Conservation (phyloP, 1,140 invertebrate species). For the Mylabris phalerata region DNA sequence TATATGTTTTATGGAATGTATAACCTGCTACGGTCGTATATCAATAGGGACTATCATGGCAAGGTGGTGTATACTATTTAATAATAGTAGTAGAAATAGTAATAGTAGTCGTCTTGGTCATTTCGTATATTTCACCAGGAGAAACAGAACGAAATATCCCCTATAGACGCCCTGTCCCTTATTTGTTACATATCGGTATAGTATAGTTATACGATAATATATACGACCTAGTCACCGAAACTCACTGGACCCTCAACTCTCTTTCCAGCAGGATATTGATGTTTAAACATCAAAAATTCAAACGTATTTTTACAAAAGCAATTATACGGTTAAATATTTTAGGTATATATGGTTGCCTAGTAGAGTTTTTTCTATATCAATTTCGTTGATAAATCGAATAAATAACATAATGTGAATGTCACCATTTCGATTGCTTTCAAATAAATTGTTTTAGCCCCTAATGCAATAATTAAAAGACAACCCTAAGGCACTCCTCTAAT, state of each 20-base stretch:
- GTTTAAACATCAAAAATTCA: not conserved
- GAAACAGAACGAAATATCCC: constrained; percentile 15
- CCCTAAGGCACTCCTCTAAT: constrained; percentile 5
- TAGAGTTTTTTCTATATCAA: not conserved
- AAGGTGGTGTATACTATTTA: constrained; percentile 25
- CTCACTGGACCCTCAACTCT: too few relatives aligned
- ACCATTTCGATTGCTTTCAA: not conserved
- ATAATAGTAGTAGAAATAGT: not conserved
- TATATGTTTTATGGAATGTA: constrained; percentile 39
- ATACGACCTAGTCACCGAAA: constrained; percentile 22
- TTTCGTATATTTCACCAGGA: constrained; percentile 17
- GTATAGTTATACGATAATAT: constrained; percentile 28
- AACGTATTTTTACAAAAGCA: too few relatives aligned
- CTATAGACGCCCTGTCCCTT: constrained; percentile 14
- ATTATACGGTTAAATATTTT: too few relatives aligned
- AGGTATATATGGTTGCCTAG: constrained; percentile 12
- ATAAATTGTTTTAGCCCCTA: constrained; percentile 11
- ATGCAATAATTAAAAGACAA: constrained; percentile 12
- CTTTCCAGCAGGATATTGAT: too few relatives aligned
- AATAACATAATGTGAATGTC: constrained; percentile 4
- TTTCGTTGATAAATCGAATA: constrained; percentile 4
- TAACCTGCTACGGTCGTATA: constrained; percentile 35
- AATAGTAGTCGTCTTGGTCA: constrained; percentile 22
- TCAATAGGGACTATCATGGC: constrained; percentile 37
- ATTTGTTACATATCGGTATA: constrained; percentile 15